Evolutionary conservation across 2,113 vertebrate genomes (phyloP).

Genomic region (Pimephales promelas): DNA sequence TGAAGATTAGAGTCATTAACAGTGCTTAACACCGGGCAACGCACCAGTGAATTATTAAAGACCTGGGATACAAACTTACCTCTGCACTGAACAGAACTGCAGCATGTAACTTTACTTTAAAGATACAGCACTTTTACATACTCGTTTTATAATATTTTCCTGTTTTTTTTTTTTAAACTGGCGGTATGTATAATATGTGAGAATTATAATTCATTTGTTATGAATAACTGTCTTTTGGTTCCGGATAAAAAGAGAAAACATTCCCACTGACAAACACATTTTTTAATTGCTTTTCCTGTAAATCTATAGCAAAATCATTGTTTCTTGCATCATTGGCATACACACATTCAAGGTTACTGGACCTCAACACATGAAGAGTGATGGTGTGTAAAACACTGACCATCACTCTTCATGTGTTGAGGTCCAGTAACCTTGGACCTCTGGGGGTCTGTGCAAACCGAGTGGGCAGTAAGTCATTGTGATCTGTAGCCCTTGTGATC

Average conservation of each 20-base stretch:
- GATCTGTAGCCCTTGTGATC: slow-evolving; percentile 12
- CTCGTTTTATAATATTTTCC: neutral
- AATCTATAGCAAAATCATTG: slow-evolving; percentile 37
- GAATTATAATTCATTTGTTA: neutral
- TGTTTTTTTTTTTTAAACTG: neutral
- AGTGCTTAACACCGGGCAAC: slow-evolving; percentile 52
- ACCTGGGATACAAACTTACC: slow-evolving; percentile 36
- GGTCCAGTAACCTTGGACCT: too few relatives aligned
- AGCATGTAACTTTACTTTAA: neutral
- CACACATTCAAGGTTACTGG: slow-evolving; percentile 44
- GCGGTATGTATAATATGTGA: neutral
- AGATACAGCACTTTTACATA: neutral
- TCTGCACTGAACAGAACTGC: slow-evolving; percentile 37
- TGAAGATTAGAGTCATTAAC: slow-evolving; percentile 53
- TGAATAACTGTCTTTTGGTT: neutral
- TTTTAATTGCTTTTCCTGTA: slow-evolving; percentile 11
- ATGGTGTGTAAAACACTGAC: slow-evolving; percentile 39
- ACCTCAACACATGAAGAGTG: slow-evolving; percentile 28
- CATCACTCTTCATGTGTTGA: too few relatives aligned
- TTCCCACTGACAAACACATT: neutral
- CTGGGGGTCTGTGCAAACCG: slow-evolving; percentile 13
- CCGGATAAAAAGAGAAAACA: neutral
- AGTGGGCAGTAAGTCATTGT: slow-evolving; percentile 27
- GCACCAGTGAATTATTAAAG: slow-evolving; percentile 56
- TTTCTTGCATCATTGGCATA: slow-evolving; percentile 30